Base-by-base conservation (phyloP, 2,888 invertebrate species). In the Busseola fusca region DNA sequence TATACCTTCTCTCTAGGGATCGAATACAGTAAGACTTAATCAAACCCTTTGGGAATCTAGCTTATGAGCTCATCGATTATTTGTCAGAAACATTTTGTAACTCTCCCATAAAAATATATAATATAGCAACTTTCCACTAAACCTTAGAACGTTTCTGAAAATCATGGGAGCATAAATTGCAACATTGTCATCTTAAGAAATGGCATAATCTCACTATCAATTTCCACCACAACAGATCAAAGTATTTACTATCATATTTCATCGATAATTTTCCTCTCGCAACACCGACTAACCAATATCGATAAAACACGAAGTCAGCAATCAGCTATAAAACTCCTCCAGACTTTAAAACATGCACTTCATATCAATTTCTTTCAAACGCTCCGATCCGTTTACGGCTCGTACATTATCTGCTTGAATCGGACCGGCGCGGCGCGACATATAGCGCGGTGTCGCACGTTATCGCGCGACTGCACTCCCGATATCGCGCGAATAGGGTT, bases 311-410 rank as follows among this genome's bases (percentile, higher is more conserved):
- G 27, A 65, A 59, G 45, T 60, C 42, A 68, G 58, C 65, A 69
- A 64, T 71, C 74, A 63, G 63, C 69, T 16, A 69, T 71, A 69
- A n/a, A 69, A 69, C 71, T 69, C 18, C 65, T 42, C n/a, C 60
- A 67, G 66, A 76, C 73, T 74, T 78, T 69, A 74, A 72, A 73
- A 72, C 76, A 64, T 73, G 65, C 69, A 75, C 79, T 77, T 79
- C 79, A 86, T 87, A 89, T 89, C 87, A 89, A 88, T 89, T 89
- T 89, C 88, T 87, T 88, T 84, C 83, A 87, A 83, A 83, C 75
- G 74, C 76, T 81, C 70, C 83, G 87, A 85, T 86, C 84, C 85
- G 86, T 89, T 88, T 88, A 87, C 87, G 84, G 84, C 83, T 80
- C 83, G 80, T 78, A 78, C 83, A 82, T 82, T 88, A 88, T 89